phyloP scores from a whole-genome alignment of 2,113 vertebrate species.

The Argyrosomus japonicus region DNA sequence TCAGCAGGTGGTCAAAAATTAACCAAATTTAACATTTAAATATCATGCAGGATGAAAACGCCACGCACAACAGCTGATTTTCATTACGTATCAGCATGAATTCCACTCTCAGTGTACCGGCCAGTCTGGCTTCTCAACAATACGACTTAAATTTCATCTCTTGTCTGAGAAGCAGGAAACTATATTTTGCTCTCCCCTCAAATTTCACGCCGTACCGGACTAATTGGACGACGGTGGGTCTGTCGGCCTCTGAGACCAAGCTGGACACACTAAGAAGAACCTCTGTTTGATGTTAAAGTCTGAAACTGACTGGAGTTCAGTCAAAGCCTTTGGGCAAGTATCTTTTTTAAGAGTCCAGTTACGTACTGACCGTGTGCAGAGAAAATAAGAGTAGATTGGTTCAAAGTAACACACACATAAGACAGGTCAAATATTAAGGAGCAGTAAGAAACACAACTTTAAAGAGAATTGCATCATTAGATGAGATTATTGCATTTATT shows the following conservation, averaged over 20 bases:
- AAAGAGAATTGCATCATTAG: not conserved
- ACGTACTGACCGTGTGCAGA: not conserved
- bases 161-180: constrained; percentile 6
- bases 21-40: not conserved
- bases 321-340: constrained; percentile 27
- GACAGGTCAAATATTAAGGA: constrained; percentile 2
- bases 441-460: not conserved
- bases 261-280: constrained; percentile 29
- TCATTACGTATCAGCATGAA: not conserved
- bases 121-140: not conserved
- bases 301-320: constrained; percentile 47
- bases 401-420: constrained; percentile 15
- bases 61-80: not conserved
- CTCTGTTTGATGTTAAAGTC: constrained; percentile 45
- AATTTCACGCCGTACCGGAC: not conserved
- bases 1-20: not conserved
- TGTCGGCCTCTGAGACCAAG: constrained; percentile 41
- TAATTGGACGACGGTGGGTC: constrained; percentile 44
- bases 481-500: not conserved
- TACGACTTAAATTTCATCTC: not conserved
- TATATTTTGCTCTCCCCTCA: not conserved
- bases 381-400: not conserved
- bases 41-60: not conserved
- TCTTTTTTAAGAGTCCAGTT: constrained; percentile 6
- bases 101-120: not conserved